Evolutionary conservation across 2,113 vertebrate species (phyloP).

Genomic region (Petrocephalus zakoni): DNA sequence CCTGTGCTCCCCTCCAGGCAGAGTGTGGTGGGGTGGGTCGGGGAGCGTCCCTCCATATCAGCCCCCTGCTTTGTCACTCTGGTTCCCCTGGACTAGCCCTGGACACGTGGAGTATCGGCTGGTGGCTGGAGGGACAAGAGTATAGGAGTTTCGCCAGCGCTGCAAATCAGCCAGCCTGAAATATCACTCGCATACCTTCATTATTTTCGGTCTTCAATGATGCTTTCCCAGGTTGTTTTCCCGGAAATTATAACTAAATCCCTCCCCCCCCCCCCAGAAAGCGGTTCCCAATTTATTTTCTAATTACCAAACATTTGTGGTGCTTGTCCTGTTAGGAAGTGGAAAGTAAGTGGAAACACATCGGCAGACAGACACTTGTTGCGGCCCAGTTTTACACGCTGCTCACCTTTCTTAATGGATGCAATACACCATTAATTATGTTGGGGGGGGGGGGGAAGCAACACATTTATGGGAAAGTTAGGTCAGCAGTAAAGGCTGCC

Average conservation of each 20-base stretch:
- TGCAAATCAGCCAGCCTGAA: background rate
- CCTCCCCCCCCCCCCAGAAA: background rate
- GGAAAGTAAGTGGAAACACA: background rate
- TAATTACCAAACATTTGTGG: background rate
- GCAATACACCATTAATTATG: slow-evolving; percentile 5
- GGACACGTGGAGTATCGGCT: slow-evolving; percentile 43
- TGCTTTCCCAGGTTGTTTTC: background rate
- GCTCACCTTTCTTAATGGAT: background rate
- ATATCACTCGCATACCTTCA: background rate
- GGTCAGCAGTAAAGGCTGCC: background rate
- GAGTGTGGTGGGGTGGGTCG: background rate
- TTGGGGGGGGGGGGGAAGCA: background rate
- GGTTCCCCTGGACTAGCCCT: slow-evolving; percentile 10
- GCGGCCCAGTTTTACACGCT: background rate
- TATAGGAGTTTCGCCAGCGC: too few relatives aligned
- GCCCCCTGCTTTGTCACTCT: slow-evolving; percentile 9
- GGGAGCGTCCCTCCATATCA: background rate
- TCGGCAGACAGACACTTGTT: background rate
- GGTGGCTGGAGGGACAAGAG: slow-evolving; percentile 45
- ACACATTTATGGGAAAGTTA: background rate
- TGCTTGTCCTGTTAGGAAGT: background rate
- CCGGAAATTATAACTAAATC: background rate
- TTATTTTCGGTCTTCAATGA: background rate
- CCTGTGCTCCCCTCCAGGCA: background rate
- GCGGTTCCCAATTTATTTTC: background rate